Evolutionary conservation across 2,113 vertebrate species (phyloP).

Genomic region (Zapornia atra): DNA sequence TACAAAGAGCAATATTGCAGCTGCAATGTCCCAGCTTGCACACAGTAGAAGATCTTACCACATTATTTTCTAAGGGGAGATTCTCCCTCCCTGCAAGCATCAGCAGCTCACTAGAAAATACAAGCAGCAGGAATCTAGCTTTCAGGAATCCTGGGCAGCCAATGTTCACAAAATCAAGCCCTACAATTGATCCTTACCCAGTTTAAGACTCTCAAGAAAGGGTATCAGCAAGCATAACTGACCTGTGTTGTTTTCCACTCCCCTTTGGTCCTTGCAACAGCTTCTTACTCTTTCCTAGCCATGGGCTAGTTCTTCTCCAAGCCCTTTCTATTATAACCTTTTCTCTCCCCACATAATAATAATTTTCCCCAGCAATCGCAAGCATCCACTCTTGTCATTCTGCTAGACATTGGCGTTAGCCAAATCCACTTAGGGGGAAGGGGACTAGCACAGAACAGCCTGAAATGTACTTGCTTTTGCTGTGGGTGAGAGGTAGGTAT

Average conservation of each 20-base stretch:
- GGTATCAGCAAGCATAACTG: neutral
- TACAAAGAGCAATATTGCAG: neutral
- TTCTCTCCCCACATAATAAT: neutral
- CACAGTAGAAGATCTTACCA: neutral
- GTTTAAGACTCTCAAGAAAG: neutral
- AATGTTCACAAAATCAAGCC: neutral
- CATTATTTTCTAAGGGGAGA: neutral
- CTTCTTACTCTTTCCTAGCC: neutral
- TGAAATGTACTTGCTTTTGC: neutral
- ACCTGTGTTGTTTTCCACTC: neutral
- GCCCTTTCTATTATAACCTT: conserved; percentile 20
- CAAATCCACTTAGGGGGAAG: neutral
- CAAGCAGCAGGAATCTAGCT: neutral
- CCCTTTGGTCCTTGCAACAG: neutral
- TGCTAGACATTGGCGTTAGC: neutral
- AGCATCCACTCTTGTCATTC: neutral
- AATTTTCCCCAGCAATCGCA: neutral
- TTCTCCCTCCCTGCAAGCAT: neutral
- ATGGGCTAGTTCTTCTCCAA: neutral
- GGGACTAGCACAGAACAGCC: neutral
- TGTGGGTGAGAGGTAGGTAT: conserved; percentile 16
- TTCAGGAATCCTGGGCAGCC: neutral
- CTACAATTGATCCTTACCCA: neutral
- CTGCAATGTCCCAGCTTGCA: neutral
- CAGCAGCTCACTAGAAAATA: neutral